Conservation (phyloP, 2,797 vertebrate genomes). For the Sternarchorhynchus goeldii region DNA sequence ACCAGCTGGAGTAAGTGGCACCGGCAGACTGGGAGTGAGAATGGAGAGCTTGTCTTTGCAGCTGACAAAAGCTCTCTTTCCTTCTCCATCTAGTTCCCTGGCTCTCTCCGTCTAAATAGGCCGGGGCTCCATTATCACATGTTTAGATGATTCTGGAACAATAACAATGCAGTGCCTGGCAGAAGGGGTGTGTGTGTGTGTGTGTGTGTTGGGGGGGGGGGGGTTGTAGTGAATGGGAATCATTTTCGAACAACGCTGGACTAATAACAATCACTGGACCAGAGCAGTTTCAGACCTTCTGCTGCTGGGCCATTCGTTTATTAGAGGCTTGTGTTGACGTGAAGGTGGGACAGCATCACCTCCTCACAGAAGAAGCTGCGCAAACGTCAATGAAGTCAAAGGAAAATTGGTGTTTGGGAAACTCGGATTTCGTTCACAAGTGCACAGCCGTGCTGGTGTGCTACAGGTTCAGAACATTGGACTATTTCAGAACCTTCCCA, state of each 20-base stretch:
- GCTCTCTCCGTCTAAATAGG: conserved; percentile 18
- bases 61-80: conserved; percentile 27
- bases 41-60: conserved; percentile 28
- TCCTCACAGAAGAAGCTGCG: too few species aligned
- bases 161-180: conserved; percentile 24
- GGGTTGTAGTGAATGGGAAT: background rate
- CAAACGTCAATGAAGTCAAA: too few species aligned
- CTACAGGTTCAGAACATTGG: too few species aligned
- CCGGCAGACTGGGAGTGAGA: conserved; percentile 31
- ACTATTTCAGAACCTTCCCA: too few species aligned
- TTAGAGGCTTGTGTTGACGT: too few species aligned
- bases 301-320: too few species aligned
- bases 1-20: conserved; percentile 55
- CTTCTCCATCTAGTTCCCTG: background rate
- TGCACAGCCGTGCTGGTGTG: too few species aligned
- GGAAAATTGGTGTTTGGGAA: too few species aligned
- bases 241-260: conserved; percentile 28
- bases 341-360: too few species aligned
- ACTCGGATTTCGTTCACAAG: too few species aligned
- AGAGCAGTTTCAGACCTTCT: background rate
- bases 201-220: too few species aligned
- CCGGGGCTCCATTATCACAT: conserved; percentile 22
- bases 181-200: too few species aligned
- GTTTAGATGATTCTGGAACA: conserved; percentile 33
- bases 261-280: conserved; percentile 22